Evolutionary conservation across 2,888 invertebrate genomes (phyloP), one percentile per base, ranked within the genome.

Genomic region (Spodoptera littoralis): DNA sequence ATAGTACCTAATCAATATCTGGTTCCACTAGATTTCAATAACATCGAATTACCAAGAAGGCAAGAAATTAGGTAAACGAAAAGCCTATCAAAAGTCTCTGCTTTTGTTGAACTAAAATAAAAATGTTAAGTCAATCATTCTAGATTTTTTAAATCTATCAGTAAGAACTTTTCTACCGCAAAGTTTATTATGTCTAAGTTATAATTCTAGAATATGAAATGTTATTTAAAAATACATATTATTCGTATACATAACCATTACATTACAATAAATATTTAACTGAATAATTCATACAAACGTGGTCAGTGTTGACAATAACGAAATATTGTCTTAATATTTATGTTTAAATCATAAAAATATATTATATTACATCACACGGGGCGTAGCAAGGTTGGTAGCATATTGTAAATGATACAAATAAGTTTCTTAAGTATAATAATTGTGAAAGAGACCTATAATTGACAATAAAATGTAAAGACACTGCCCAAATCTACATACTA

Each of bases 91-190:
- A 55, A 46, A 48, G 42, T 8, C 61, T 57, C 60, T 73, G 73
- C 66, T 76, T 65, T 69, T 67, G 63, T 59, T 61, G 48, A 18
- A 49, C 12, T 4, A 42, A 42, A 43, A 43, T 47, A 36, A 1
- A 13, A 22, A 36, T 27, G 27, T 55, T 47, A 27, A 43, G 44
- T 59, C 52, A 67, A n/a, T 9, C 51, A 44, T 52, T 64, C 30
- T 80, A 80, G 68, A 70, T 80, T 77, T 77, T 77, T 66, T 70
- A 80, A 27, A 68, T 76, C 42, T 77, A 69, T 65, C 30, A 57
- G 13, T 77, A 80, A 73, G 77, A 54, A 77, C 78, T 80, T 77
- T 77, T 77, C 60, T 77, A 77, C 77, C 45, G 63, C 80, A 77
- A 80, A 77, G 77, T 79, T 70, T 73, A 77, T 36, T 73, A 64